A percentile compares a stretch with the other conserved stretches of the same genome.
These are phyloP conservation scores for Ectemnius continuus DNA, from an alignment of 2,888 invertebrate species.

Conservation along the genomic window DNA sequence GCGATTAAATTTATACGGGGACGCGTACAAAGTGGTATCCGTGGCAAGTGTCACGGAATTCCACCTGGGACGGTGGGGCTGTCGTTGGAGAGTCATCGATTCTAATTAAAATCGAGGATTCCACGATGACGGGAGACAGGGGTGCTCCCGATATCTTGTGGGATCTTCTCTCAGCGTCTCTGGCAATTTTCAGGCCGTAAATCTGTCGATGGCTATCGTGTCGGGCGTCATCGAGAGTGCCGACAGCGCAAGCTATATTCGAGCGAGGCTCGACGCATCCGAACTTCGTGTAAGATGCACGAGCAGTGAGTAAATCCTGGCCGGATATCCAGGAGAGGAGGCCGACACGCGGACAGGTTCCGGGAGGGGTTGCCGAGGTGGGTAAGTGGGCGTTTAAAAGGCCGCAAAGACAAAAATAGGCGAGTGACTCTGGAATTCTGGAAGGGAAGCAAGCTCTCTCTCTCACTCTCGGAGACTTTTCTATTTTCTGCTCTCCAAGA, in stretches of 20 bases:
- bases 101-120: conserved; percentile 5
- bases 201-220: neutral
- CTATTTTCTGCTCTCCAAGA: conserved; percentile 10
- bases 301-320: conserved; percentile 18
- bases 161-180: neutral
- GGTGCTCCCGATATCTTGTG: neutral
- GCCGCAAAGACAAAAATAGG: conserved; percentile 49
- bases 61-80: neutral
- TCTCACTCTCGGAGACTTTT: conserved; percentile 11
- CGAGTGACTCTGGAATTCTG: conserved; percentile 43
- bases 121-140: neutral
- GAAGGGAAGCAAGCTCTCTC: conserved; percentile 15
- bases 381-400: conserved; percentile 43
- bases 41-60: neutral
- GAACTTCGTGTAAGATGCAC: neutral
- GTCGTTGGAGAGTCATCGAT: neutral
- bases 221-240: neutral
- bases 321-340: conserved; percentile 14
- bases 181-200: neutral
- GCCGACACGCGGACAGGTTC: neutral
- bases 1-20: neutral
- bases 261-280: neutral
- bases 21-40: neutral
- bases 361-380: neutral
- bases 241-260: neutral